phyloP scores from a whole-genome alignment of 2,797 vertebrate genomes.

The Chaenodraco wilsoni region DNA sequence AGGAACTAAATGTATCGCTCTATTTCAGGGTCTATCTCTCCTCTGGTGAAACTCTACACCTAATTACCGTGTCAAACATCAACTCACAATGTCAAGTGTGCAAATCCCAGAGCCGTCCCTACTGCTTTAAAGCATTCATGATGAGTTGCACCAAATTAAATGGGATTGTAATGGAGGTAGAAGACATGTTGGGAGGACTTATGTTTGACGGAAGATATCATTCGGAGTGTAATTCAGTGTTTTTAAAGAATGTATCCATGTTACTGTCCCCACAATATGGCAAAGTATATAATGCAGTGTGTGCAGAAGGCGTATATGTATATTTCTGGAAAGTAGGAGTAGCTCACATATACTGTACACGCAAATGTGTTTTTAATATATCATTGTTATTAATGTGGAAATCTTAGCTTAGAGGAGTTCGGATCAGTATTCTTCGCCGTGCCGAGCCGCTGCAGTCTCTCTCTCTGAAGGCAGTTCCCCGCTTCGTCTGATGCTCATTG shows the following conservation, averaged over 20 bases:
- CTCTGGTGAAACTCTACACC: conserved; percentile 74
- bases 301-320: conserved; percentile 71
- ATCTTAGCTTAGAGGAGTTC: conserved; percentile 58
- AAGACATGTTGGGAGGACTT: background rate
- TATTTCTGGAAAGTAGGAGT: conserved; percentile 71
- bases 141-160: conserved; percentile 35
- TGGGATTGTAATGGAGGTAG: background rate
- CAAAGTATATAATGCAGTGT: conserved; percentile 52
- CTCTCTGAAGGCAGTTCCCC: conserved; percentile 51
- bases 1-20: conserved; percentile 74
- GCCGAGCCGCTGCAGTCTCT: conserved; percentile 22
- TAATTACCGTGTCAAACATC: conserved; percentile 78
- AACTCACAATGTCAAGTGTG: conserved; percentile 69
- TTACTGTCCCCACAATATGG: conserved; percentile 57
- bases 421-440: conserved; percentile 52
- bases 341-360: conserved; percentile 73
- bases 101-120: conserved; percentile 29
- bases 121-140: conserved; percentile 8
- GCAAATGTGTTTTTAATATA: conserved; percentile 75
- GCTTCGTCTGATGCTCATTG: conserved; percentile 21
- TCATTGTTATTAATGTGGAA: conserved; percentile 63
- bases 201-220: conserved; percentile 3
- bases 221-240: conserved; percentile 38
- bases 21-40: conserved; percentile 69
- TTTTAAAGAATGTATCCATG: conserved; percentile 54